phyloP scores from a whole-genome alignment of 2,113 vertebrate species.

The Chaenogobius annularis region DNA sequence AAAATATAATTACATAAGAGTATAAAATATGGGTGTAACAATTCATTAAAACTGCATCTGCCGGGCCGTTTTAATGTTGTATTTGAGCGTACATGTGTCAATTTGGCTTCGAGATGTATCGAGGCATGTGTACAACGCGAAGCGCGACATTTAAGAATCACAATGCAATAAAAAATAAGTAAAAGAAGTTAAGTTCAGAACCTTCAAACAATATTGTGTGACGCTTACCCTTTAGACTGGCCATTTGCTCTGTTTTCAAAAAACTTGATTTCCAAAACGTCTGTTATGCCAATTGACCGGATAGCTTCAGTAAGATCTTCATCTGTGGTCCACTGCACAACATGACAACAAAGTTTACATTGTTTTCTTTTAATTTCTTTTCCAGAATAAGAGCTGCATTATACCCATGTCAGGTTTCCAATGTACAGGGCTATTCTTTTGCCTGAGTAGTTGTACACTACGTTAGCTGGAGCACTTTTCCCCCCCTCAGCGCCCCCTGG shows the following conservation, averaged over 20 bases:
- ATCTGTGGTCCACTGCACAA: constrained; percentile 96
- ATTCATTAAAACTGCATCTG: too few species aligned
- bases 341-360: background rate
- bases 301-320: constrained; percentile 98
- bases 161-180: background rate
- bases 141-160: too few species aligned
- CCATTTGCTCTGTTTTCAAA: constrained; percentile 99
- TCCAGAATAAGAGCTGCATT: constrained; percentile 40
- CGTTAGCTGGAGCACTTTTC: constrained; percentile 90
- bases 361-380: background rate
- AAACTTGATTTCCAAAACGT: constrained; percentile 98
- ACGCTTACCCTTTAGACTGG: constrained; percentile 94
- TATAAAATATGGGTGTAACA: too few species aligned
- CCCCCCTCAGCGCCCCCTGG: constrained; percentile 89
- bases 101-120: too few species aligned
- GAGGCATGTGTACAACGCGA: too few species aligned
- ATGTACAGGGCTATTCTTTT: constrained; percentile 97
- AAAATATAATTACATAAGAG: too few species aligned
- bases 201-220: background rate
- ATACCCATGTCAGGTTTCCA: constrained; percentile 96
- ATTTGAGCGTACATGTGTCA: too few species aligned
- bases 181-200: background rate
- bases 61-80: too few species aligned
- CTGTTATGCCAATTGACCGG: constrained; percentile 92
- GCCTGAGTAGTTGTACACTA: constrained; percentile 94